Conservation (phyloP, 2,888 invertebrate species). For the Spodoptera littoralis region DNA sequence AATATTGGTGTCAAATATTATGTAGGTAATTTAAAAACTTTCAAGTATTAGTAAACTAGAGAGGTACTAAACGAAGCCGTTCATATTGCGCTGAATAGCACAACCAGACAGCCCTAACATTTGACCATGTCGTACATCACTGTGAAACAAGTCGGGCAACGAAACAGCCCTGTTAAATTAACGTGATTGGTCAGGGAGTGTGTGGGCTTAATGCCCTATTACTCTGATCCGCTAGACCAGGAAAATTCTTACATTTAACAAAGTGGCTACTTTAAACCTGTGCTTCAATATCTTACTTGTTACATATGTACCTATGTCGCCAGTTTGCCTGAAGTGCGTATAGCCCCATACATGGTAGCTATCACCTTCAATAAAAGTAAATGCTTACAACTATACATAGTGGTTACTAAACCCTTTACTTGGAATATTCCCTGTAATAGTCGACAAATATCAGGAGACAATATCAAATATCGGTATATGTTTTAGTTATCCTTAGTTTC, state of each 20-base stretch:
- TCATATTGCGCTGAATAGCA: background rate
- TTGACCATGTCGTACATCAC: slow-evolving; percentile 46
- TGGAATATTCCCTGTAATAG: slow-evolving; percentile 16
- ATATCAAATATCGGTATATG: too few relatives aligned
- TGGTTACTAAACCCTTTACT: slow-evolving; percentile 24
- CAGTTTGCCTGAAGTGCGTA: too few relatives aligned
- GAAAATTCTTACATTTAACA: slow-evolving; percentile 26
- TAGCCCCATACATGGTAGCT: too few relatives aligned
- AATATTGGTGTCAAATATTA: too few relatives aligned
- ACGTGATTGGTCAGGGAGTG: slow-evolving; percentile 52
- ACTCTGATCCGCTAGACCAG: slow-evolving; percentile 27
- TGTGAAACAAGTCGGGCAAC: slow-evolving; percentile 47
- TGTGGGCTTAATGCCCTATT: slow-evolving; percentile 41
- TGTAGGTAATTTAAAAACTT: too few relatives aligned
- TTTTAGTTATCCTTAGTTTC: too few relatives aligned
- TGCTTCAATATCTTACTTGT: background rate
- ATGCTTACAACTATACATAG: slow-evolving; percentile 3
- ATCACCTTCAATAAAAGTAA: too few relatives aligned
- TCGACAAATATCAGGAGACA: slow-evolving; percentile 17
- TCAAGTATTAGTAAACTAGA: background rate
- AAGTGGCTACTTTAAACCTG: slow-evolving; percentile 3
- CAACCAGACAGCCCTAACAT: slow-evolving; percentile 37
- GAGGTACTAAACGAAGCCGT: slow-evolving; percentile 6
- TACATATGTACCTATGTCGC: background rate
- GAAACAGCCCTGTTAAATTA: slow-evolving; percentile 50